Conservation (phyloP, 2,797 vertebrate species). For the Liparis tanakae region DNA sequence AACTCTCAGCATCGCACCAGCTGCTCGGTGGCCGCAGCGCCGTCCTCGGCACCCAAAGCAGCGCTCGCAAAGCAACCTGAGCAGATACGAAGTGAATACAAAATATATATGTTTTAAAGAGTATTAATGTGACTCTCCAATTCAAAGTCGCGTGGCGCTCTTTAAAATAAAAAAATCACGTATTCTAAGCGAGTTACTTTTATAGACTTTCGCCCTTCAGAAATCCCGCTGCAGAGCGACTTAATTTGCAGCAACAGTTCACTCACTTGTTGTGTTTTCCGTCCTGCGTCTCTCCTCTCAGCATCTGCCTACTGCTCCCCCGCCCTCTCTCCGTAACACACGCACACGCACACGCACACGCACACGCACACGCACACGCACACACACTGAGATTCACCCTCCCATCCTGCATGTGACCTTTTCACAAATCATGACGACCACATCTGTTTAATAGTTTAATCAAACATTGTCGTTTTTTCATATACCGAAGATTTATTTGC, state of each 20-base stretch:
- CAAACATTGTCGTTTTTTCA: slow-evolving; percentile 31
- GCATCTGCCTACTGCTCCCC: slow-evolving; percentile 61
- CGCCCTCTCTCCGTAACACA: slow-evolving; percentile 29
- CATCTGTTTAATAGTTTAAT: slow-evolving; percentile 63
- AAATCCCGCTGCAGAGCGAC: slow-evolving; percentile 50
- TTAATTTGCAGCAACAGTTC: slow-evolving; percentile 82
- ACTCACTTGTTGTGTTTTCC: slow-evolving; percentile 84
- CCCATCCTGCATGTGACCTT: slow-evolving; percentile 67
- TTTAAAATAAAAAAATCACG: slow-evolving; percentile 10
- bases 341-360: slow-evolving; percentile 41
- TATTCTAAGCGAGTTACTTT: slow-evolving; percentile 38
- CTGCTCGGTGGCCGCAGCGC: slow-evolving; percentile 8
- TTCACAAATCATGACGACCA: slow-evolving; percentile 67
- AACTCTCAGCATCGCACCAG: slow-evolving; percentile 45
- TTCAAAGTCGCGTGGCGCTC: slow-evolving; percentile 12
- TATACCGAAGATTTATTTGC: slow-evolving; percentile 33
- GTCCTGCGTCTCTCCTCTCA: slow-evolving; percentile 64
- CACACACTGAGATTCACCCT: slow-evolving; percentile 27
- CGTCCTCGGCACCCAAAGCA: slow-evolving; percentile 1
- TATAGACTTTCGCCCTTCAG: slow-evolving; percentile 32
- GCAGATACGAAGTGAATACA: background rate
- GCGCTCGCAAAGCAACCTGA: slow-evolving; percentile 16
- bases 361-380: slow-evolving; percentile 36
- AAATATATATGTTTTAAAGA: background rate
- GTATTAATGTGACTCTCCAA: background rate